phyloP scores from a whole-genome alignment of 2,797 vertebrate genomes.

The Cossypha polioptera region DNA sequence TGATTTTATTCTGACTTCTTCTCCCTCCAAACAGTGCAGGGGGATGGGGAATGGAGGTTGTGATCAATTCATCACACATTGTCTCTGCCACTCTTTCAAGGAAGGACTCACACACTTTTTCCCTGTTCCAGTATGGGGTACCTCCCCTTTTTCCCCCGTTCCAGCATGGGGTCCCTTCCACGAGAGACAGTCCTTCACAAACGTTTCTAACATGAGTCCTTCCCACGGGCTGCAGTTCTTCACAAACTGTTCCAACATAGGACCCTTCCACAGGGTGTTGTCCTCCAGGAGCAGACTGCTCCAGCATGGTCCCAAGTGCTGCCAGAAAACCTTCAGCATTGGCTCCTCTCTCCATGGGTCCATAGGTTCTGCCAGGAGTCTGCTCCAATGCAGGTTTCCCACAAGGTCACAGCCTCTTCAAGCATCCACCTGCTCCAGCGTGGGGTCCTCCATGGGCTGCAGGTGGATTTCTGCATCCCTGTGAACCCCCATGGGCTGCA shows the following conservation, averaged over 20 bases:
- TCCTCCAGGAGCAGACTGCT: not conserved
- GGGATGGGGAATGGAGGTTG: not conserved
- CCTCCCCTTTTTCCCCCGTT: not conserved
- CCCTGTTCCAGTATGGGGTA: not conserved
- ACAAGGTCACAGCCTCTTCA: not conserved
- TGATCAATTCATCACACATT: not conserved
- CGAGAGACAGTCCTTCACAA: not conserved
- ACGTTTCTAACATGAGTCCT: accelerated
- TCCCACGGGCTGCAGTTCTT: not conserved
- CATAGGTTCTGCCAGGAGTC: not conserved
- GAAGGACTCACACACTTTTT: not conserved
- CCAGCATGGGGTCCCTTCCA: not conserved
- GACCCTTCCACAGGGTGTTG: not conserved
- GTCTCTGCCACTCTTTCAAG: not conserved
- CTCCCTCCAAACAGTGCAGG: not conserved
- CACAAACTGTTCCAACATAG: not conserved
- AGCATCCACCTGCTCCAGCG: not conserved
- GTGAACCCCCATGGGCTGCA: not conserved
- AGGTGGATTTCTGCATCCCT: not conserved
- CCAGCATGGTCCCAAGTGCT: not conserved
- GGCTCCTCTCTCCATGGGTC: not conserved
- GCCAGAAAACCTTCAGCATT: not conserved
- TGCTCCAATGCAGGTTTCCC: not conserved
- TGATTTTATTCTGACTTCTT: not conserved
- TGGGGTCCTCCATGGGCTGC: not conserved